Evolutionary conservation across 2,888 invertebrate species (phyloP), one percentile per base, ranked within the genome.

Genomic region (Saturnia pavonia): DNA sequence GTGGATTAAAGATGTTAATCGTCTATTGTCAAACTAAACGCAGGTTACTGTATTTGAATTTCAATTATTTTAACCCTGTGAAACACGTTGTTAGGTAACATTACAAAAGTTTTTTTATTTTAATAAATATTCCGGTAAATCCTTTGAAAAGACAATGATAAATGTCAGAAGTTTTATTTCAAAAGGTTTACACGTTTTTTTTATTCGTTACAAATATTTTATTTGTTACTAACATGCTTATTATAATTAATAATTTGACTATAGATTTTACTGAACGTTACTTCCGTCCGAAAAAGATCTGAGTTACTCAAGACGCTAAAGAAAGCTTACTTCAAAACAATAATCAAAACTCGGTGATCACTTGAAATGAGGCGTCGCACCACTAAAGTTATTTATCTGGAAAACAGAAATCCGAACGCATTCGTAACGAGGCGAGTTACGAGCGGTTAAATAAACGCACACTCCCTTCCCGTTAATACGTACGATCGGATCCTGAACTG

Each of bases 371-470:
- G 66, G 66, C 70, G 66, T 70, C 65, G 54, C 66, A 40, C 66
- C 65, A 34, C 34, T 4, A 51, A 54, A 54, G 34, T 65, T 40
- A 65, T 27, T 68, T 51, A n/a, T 54, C 66, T 51, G 22, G n/a
- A n/a, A n/a, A 25, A 11, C 16, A 67, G 66, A 67, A 51, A 69
- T 69, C 60, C 69, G 54, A 66, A 25, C 34, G 70, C 67, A 43
- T 67, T 88, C 87, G 85, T 90, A 88, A 91, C 88, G 82, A 86
- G 81, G 77, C 84, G 81, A 86, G 87, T 93, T 91, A 92, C 91
- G 90, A 91, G 87, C 91, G 87, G 88, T 92, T 90, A 92, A 92
- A 92, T 91, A 92, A 91, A 92, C 89, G 85, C 82, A 85, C 87
- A 85, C 86, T 85, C 84, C 88, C 89, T 89, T 83, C 84, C 86